A percentile compares a stretch with the other conserved stretches of the same genome.
Conservation (phyloP, 1,140 invertebrate genomes). For the Rhysida immarginata region DNA sequence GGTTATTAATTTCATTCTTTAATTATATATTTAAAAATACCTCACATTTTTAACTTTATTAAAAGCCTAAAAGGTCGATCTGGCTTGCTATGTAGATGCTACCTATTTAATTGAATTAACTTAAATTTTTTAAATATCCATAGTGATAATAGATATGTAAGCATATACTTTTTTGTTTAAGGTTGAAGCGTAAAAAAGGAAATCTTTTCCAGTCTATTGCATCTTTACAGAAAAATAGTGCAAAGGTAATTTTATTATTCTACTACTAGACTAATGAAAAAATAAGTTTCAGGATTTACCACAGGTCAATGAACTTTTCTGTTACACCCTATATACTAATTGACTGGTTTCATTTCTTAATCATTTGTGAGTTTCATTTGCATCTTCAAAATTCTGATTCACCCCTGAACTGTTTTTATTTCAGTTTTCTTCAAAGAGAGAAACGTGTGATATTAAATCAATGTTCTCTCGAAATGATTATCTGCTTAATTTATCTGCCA, state of each 20-base stretch:
- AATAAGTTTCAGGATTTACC: no score
- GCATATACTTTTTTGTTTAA: slow-evolving; percentile 38
- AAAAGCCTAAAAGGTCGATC: no score
- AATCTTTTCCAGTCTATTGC: slow-evolving; percentile 92
- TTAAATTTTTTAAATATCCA: no score
- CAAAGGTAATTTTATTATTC: slow-evolving; percentile 62
- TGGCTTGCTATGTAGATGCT: no score
- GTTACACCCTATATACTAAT: no score
- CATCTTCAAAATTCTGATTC: background rate
- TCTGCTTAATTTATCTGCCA: slow-evolving; percentile 71
- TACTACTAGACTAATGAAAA: no score
- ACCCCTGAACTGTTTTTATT: background rate
- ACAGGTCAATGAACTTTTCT: no score
- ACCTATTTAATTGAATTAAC: no score
- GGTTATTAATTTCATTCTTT: no score
- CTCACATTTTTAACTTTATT: background rate
- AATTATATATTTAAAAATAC: background rate
- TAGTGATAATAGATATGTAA: no score
- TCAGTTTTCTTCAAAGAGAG: slow-evolving; percentile 66
- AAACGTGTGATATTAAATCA: slow-evolving; percentile 83
- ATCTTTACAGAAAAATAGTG: slow-evolving; percentile 87
- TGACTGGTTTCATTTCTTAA: no score
- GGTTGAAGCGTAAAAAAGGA: slow-evolving; percentile 88
- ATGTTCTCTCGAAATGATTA: slow-evolving; percentile 90
- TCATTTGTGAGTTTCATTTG: no score